A percentile compares a stretch with the other conserved stretches of the same genome.
phyloP scores from a whole-genome alignment of 2,113 vertebrate genomes.

The Sphaerodactylus townsendi region DNA sequence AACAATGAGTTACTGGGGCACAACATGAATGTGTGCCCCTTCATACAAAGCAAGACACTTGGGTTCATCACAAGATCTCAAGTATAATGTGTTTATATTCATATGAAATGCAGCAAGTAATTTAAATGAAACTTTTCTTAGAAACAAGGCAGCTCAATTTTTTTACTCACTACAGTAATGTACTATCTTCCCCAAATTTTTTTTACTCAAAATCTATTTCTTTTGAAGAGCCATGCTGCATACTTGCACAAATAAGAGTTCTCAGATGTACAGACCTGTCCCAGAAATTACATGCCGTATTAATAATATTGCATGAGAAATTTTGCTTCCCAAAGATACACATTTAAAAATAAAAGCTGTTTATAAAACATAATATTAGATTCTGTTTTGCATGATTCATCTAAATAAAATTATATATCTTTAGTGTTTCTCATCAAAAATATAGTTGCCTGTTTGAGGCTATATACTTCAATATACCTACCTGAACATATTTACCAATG shows the following conservation, averaged over 20 bases:
- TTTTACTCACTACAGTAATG: too few relatives aligned
- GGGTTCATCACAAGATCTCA: neutral
- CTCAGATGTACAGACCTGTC: neutral
- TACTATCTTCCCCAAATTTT: too few relatives aligned
- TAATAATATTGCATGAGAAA: neutral
- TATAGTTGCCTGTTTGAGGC: neutral
- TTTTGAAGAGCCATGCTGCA: neutral
- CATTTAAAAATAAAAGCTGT: neutral
- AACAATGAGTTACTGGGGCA: slow-evolving; percentile 21
- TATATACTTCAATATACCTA: slow-evolving; percentile 60
- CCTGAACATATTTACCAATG: slow-evolving; percentile 98
- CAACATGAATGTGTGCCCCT: slow-evolving; percentile 1
- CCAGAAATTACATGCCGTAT: neutral
- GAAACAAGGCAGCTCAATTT: slow-evolving; percentile 10
- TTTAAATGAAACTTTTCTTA: slow-evolving; percentile 12
- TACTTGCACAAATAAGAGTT: neutral
- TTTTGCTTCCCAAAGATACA: neutral
- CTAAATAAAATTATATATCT: neutral
- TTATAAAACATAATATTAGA: neutral
- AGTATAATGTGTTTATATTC: neutral
- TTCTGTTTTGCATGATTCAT: neutral
- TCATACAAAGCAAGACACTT: slow-evolving; percentile 27
- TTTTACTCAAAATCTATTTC: too few relatives aligned
- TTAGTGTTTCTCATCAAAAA: neutral
- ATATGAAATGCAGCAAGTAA: neutral